Conservation (phyloP, 2,113 vertebrate genomes). For the Ardeotis arabs region DNA sequence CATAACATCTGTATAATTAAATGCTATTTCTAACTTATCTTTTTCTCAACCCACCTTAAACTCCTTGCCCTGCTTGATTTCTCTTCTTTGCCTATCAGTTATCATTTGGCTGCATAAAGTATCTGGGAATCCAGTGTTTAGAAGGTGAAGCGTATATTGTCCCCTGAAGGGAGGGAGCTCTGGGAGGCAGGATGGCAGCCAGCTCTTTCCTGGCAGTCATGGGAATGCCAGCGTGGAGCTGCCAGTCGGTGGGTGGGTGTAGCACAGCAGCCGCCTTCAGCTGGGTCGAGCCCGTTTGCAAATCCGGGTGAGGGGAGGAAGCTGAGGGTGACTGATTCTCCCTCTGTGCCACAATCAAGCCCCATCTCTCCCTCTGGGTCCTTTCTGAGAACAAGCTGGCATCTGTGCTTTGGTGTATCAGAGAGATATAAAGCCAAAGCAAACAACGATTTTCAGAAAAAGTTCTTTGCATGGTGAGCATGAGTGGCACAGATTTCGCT, state of each 20-base stretch:
- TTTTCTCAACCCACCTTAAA: conserved; percentile 26
- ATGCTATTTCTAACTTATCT: conserved; percentile 23
- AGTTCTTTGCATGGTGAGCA: neutral
- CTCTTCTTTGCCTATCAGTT: conserved; percentile 55
- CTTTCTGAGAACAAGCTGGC: neutral
- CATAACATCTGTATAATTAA: conserved; percentile 53
- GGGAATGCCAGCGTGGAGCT: conserved; percentile 26
- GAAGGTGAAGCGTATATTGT: conserved; percentile 47
- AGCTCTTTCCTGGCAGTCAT: conserved; percentile 48
- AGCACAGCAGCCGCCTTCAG: neutral
- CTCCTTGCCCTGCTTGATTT: conserved; percentile 19
- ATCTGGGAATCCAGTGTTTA: conserved; percentile 28
- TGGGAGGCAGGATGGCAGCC: conserved; percentile 46
- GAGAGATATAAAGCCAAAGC: conserved; percentile 1
- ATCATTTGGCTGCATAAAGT: conserved; percentile 41
- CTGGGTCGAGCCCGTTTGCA: neutral
- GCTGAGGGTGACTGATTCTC: neutral
- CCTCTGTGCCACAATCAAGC: neutral
- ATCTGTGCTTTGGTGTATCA: neutral
- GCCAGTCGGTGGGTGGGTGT: conserved; percentile 56
- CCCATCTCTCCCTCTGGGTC: neutral
- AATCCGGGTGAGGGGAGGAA: neutral
- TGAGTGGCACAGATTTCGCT: conserved; percentile 53
- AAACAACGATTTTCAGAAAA: conserved; percentile 15
- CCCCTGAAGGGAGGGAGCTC: conserved; percentile 19